Evolutionary conservation across 2,113 vertebrate genomes (phyloP), one percentile per base, ranked within the genome.

Genomic region (Spermophilus dauricus): DNA sequence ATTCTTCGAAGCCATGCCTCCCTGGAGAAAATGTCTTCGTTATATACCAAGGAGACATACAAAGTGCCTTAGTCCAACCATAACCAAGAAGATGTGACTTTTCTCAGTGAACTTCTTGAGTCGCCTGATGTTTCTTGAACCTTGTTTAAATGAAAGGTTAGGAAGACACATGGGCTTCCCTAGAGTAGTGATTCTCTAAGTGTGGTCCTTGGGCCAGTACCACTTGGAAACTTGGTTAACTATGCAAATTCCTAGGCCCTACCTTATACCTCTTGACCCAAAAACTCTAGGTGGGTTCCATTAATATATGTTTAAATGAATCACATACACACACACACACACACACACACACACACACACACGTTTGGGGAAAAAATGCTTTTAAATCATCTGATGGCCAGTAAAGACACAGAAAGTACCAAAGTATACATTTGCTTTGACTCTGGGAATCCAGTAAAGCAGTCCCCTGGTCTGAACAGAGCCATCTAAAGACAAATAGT

Each of bases 311-410:
- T 63, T 86, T 93, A 85, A 96, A 45, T 12, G 85, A 32, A 61
- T 28, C 24, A 30, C 48, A 45, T 13, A 26, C 30, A 72, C 2
- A 26, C n/a, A 26, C 26, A 56, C 9, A 18, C 34, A 51, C 45
- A 51, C 39, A 63, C 37, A 13, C 11, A 32, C 30, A 75, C 45
- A 58, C 39, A 93, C 69, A 69, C 16, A 76, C 22, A n/a, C 9
- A n/a, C 6, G 8, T 30, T 83, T 63, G 37, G 75, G 18, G n/a
- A 11, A 17, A 16, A 42, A 45, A 82, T 89, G 18, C 69, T 83
- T 96, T 87, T 84, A 56, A 96, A 70, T 48, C n/a, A 80, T 90
- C 51, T 81, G 37, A 26, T 91, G 45, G 28, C 82, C 73, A 93
- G 63, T 72, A 86, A 91, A 91, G 45, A 97, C 96, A 90, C 17